Base-by-base conservation (phyloP, 2,797 vertebrate genomes). In the Heteromormyrus szaboi region DNA sequence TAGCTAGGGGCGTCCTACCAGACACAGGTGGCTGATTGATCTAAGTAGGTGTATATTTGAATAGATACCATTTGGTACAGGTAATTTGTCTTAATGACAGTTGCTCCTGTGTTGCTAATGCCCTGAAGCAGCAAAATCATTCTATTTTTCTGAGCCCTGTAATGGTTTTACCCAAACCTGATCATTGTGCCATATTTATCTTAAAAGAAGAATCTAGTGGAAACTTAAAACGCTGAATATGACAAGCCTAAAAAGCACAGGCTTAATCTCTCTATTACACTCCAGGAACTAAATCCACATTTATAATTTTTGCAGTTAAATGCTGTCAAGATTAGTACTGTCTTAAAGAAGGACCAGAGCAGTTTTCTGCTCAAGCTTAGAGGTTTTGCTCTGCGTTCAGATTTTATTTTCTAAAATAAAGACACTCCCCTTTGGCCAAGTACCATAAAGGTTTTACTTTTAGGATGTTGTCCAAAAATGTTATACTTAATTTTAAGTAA, bases 41-140 rank as follows among this genome's bases (percentile, higher is more conserved):
- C 89, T 86, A 85, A 88, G 84, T 89, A 89, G 86, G 59, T 87
- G 59, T 87, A 87, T 33, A 87, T 87, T 87, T 87, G 59, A 87
- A 87, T 68, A 65, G 86, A 87, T 87, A 88, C 84, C 72, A 81
- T 88, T 81, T 88, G 88, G 50, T 83, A 8, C 51, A 53, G 88
- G 72, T 88, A 81, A 81, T 88, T 88, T 88, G 48, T 83, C 72
- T 65, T 88, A 89, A 90, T 91, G 89, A 91, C 90, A 91, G 88
- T 88, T 33, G 44, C 76, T 56, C 88, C 87, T 88, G 72, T 88
- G 72, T 90, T 90, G 76, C 87, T 87, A 72, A 88, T 90, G 88
- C 89, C 89, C 91, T 81, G 68, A 90, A 89, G 91, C 90, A 88
- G 89, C 89, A 88, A 56, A 90, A 89, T 90, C 81, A 90, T 88